Base-by-base conservation (phyloP, 2,113 vertebrate species). In the Grammomys dolichurus region DNA sequence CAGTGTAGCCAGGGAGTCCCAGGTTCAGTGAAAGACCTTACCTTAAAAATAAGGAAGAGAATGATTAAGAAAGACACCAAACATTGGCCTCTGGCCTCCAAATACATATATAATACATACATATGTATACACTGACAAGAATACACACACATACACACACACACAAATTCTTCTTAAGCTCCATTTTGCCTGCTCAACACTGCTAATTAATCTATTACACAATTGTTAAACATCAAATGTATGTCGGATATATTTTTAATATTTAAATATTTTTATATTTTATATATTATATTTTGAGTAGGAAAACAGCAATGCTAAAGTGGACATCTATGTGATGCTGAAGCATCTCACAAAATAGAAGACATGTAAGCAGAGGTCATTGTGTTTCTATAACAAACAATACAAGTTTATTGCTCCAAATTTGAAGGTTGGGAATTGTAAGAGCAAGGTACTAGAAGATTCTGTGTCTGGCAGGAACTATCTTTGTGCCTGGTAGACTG, bases 321-420 rank as follows among this genome's bases (percentile, higher is more conserved):
- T 82, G 36, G 63, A 43, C 14, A 51, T 11, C 36, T 13, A 24
- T n/a, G 40, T 43, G 7, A 5, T 90, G 51, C 20, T 96, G 46
- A 54, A 90, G 46, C 77, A 67, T 80, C n/a, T 92, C 85, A 95
- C 13, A 75, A 70, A 40, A 11, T 56, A 93, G 69, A 86, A 93
- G 80, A 84, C 40, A 87, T 40, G 19, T n/a, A 72, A 69, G 51
- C 85, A 76, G 56, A 75, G 75, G 40, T 58, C 13, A 2, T 51
- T 90, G 28, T 48, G 40, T 51, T 87, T 13, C 67, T 76, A 20
- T 88, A 56, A 40, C 28, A 91, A 94, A 67, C 17, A 75, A 19
- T 7, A 54, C 24, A 82, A 91, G 58, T 81, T 31, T 88, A 67
- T 33, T 78, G 54, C 48, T 51, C 31, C n/a, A 16, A 22, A 40